phyloP scores from a whole-genome alignment of 1,140 invertebrate species.

The Laupala kohalensis region DNA sequence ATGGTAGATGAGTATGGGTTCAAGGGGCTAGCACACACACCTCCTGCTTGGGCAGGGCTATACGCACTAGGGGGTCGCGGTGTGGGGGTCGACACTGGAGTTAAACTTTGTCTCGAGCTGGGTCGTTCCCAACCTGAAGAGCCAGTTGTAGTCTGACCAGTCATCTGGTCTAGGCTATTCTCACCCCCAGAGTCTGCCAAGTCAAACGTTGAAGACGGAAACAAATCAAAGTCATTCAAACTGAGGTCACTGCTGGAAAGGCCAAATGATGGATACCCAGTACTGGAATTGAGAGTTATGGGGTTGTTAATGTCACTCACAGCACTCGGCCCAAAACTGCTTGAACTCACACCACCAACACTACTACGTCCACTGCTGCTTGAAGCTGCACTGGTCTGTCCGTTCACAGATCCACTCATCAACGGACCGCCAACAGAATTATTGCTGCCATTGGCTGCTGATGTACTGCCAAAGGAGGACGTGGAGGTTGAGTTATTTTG shows the following conservation, averaged over 20 bases:
- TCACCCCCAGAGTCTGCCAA: conserved; percentile 24
- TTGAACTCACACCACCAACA: conserved; percentile 1
- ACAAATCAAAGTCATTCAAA: conserved; percentile 39
- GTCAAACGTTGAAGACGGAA: conserved; percentile 39
- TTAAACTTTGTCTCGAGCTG: conserved; percentile 41
- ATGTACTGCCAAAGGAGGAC: background rate
- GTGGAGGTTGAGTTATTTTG: background rate
- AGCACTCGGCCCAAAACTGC: conserved; percentile 18
- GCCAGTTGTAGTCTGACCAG: conserved; percentile 18
- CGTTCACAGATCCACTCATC: conserved; percentile 50
- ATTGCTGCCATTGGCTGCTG: conserved; percentile 20
- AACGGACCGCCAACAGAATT: conserved; percentile 41
- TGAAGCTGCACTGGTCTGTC: conserved; percentile 18
- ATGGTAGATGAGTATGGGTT: conserved; percentile 26
- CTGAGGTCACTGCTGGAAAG: conserved; percentile 20
- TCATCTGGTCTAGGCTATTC: conserved; percentile 16
- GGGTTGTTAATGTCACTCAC: conserved; percentile 25
- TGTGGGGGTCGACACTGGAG: conserved; percentile 28
- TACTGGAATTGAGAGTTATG: conserved; percentile 17
- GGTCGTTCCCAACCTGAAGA: conserved; percentile 28
- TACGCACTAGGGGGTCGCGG: conserved; percentile 35
- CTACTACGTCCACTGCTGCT: background rate
- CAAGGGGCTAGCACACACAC: conserved; percentile 30
- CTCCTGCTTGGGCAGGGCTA: conserved; percentile 27
- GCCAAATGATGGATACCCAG: conserved; percentile 26